A percentile compares a stretch with the other conserved stretches of the same genome.
Evolutionary conservation across 2,797 vertebrate genomes (phyloP).

Genomic region (Centropyge bicolor): DNA sequence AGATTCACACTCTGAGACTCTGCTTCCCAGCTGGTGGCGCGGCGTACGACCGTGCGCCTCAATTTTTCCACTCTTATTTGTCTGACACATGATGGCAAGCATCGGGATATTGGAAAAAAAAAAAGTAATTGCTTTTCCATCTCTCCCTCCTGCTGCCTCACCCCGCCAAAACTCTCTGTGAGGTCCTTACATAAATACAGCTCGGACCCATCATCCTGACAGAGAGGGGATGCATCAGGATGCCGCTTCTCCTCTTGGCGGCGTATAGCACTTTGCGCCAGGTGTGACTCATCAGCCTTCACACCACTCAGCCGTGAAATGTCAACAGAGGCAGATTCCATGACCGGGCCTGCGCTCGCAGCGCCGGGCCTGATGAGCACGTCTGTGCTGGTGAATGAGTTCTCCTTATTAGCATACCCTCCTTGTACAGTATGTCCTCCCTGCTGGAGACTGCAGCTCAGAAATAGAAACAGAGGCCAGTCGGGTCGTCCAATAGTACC

Average conservation of each 20-base stretch:
- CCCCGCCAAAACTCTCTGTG: slow-evolving; percentile 16
- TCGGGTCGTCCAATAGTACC: not conserved
- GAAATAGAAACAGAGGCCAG: not conserved
- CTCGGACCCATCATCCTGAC: slow-evolving; percentile 49
- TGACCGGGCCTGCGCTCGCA: slow-evolving; percentile 23
- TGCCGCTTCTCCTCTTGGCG: slow-evolving; percentile 28
- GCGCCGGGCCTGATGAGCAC: slow-evolving; percentile 33
- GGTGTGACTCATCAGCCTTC: slow-evolving; percentile 77
- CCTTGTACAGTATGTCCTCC: slow-evolving; percentile 12
- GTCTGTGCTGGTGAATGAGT: slow-evolving; percentile 25
- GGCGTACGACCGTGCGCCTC: slow-evolving; percentile 22
- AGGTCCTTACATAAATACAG: slow-evolving; percentile 55
- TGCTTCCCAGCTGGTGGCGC: slow-evolving; percentile 44
- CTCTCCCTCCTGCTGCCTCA: slow-evolving; percentile 30
- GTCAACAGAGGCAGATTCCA: slow-evolving; percentile 68
- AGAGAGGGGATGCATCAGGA: slow-evolving; percentile 48
- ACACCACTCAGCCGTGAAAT: slow-evolving; percentile 77
- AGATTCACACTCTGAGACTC: slow-evolving; percentile 36
- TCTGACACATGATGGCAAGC: slow-evolving; percentile 57
- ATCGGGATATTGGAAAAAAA: slow-evolving; percentile 42
- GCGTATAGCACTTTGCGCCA: slow-evolving; percentile 56
- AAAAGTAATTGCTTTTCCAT: slow-evolving; percentile 72
- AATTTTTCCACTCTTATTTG: slow-evolving; percentile 53
- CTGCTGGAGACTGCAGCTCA: not conserved
- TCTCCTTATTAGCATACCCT: slow-evolving; percentile 49